Conservation (phyloP, 2,888 invertebrate genomes). For the Scaptodrosophila latifasciaeformis region DNA sequence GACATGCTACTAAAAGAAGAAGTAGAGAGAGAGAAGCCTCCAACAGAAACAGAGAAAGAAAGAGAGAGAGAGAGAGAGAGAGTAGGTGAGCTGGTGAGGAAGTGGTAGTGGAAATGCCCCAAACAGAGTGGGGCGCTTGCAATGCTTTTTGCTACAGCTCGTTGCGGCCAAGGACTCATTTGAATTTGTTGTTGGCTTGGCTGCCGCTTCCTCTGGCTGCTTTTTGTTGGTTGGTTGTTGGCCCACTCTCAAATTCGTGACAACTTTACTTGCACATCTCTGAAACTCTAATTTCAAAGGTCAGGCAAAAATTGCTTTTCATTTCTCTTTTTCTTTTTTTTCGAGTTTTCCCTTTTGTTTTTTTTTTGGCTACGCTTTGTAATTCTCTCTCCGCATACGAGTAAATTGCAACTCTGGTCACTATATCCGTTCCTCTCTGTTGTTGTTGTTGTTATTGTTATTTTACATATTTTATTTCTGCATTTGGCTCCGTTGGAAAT, state of each 20-base stretch:
- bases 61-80: too few relatives aligned
- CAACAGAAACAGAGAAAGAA: too few relatives aligned
- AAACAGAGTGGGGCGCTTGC: too few relatives aligned
- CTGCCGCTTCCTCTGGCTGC: conserved; percentile 34
- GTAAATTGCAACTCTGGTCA: background rate
- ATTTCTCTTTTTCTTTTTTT: conserved; percentile 21
- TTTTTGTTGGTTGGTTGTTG: too few relatives aligned
- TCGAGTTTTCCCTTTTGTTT: background rate
- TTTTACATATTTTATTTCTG: conserved; percentile 6
- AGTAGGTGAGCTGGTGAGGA: too few relatives aligned
- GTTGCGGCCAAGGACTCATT: conserved; percentile 66
- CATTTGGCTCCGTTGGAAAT: conserved; percentile 33
- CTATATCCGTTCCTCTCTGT: conserved; percentile 22
- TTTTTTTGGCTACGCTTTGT: background rate
- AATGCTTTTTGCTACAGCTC: conserved; percentile 38
- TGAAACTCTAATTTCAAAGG: conserved; percentile 64
- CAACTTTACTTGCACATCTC: conserved; percentile 59
- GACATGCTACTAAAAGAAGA: conserved; percentile 52
- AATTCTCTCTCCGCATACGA: conserved; percentile 5
- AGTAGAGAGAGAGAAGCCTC: too few relatives aligned
- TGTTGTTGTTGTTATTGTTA: conserved; percentile 24
- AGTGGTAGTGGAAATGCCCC: too few relatives aligned
- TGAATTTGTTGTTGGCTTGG: conserved; percentile 46
- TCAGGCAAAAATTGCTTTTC: conserved; percentile 38
- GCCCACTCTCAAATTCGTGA: too few relatives aligned